Conservation (phyloP, 1,140 invertebrate genomes). For the Acromyrmex echinatior region DNA sequence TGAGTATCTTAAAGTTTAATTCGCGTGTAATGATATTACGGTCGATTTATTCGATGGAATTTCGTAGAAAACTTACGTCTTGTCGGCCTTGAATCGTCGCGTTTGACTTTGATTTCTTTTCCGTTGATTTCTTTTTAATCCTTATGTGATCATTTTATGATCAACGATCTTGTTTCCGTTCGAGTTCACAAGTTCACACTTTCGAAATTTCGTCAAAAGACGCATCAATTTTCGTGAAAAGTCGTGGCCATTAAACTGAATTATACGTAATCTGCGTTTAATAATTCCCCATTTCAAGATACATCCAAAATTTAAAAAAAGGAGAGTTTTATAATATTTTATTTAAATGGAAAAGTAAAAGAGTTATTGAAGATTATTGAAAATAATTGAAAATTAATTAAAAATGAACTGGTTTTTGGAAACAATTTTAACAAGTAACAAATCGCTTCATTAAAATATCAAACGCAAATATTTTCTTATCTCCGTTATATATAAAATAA, state of each 20-base stretch:
- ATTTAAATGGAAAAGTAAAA: neutral
- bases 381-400: slow-evolving; percentile 10
- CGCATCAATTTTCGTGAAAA: neutral
- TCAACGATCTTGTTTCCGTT: slow-evolving; percentile 28
- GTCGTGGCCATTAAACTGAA: neutral
- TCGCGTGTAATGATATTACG: slow-evolving; percentile 44
- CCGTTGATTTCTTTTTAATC: neutral
- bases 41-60: slow-evolving; percentile 28
- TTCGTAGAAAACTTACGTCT: slow-evolving; percentile 23
- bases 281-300: neutral
- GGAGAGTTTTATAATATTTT: neutral
- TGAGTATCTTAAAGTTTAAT: slow-evolving; percentile 42
- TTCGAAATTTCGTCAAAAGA: neutral
- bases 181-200: slow-evolving; percentile 6
- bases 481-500: neutral
- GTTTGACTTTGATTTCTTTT: slow-evolving; percentile 37
- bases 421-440: neutral
- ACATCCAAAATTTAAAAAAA: neutral
- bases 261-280: neutral
- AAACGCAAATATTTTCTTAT: neutral
- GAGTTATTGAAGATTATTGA: neutral
- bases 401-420: neutral
- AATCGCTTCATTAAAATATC: neutral
- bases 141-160: slow-evolving; percentile 15
- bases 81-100: slow-evolving; percentile 22